Evolutionary conservation across 2,888 invertebrate genomes (phyloP).

Genomic region (Drosophila kambysellisi): DNA sequence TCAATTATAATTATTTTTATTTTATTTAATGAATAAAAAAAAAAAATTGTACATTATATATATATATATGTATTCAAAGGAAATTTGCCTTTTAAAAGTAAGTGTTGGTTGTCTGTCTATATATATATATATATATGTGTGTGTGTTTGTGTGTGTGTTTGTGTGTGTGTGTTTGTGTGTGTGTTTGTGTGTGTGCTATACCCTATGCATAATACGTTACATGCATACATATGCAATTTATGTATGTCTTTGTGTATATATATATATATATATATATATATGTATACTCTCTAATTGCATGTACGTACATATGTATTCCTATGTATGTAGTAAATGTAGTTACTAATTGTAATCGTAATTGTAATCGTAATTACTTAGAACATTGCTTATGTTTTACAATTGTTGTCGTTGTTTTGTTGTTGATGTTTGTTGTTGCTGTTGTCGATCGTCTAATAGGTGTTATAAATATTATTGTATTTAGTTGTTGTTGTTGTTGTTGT

Average conservation of each 20-base stretch:
- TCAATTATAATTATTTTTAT: constrained; percentile 33
- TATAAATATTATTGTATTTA: constrained; percentile 10
- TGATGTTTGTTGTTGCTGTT: constrained; percentile 19
- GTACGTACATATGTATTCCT: constrained; percentile 28
- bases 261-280: not conserved
- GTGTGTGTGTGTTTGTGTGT: constrained; percentile 10
- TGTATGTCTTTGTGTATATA: constrained; percentile 5
- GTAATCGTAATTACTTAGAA: constrained; percentile 51
- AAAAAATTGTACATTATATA: not conserved
- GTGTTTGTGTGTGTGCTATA: constrained; percentile 4
- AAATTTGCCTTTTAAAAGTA: constrained; percentile 46
- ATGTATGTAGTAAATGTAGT: constrained; percentile 35
- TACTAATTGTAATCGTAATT: constrained; percentile 27
- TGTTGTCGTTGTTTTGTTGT: constrained; percentile 43
- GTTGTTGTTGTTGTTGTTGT: constrained; percentile 24
- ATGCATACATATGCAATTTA: constrained; percentile 5
- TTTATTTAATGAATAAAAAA: constrained; percentile 30
- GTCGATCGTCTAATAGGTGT: constrained; percentile 16
- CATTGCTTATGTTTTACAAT: constrained; percentile 66
- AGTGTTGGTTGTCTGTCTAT: not conserved
- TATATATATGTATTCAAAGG: constrained; percentile 35
- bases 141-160: not conserved
- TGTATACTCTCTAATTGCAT: not conserved
- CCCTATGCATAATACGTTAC: constrained; percentile 3
- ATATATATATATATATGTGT: constrained; percentile 8